A percentile compares a stretch with the other conserved stretches of the same genome.
Evolutionary conservation across 2,888 invertebrate genomes (phyloP).

Genomic region (Mythimna lalbum): DNA sequence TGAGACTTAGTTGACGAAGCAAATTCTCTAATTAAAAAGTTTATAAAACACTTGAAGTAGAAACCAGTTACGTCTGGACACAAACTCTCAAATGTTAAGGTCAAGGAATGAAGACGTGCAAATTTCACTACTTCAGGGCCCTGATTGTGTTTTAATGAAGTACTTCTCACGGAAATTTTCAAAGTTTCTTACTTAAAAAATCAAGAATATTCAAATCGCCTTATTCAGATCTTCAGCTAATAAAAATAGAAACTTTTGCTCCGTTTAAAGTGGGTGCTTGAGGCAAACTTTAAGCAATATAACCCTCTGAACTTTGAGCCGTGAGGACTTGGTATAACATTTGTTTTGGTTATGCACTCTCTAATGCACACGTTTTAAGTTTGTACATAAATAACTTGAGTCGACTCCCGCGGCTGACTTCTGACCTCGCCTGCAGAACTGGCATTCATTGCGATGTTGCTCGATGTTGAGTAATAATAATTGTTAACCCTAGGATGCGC

Average conservation of each 20-base stretch:
- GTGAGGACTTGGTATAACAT: constrained; percentile 59
- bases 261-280: constrained; percentile 42
- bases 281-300: constrained; percentile 62
- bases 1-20: background rate
- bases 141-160: constrained; percentile 17
- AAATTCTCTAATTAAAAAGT: constrained; percentile 12
- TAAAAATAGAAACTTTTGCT: constrained; percentile 54
- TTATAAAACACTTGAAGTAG: background rate
- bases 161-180: background rate
- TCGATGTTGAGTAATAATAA: constrained; percentile 51
- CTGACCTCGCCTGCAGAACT: constrained; percentile 67
- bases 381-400: constrained; percentile 65
- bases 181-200: constrained; percentile 23
- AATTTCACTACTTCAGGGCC: background rate
- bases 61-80: background rate
- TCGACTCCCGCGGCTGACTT: constrained; percentile 68
- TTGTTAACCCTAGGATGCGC: constrained; percentile 45
- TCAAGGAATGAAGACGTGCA: background rate
- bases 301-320: constrained; percentile 61
- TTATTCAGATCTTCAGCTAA: constrained; percentile 36
- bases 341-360: constrained; percentile 69
- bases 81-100: background rate
- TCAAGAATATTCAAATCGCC: constrained; percentile 40
- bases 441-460: constrained; percentile 50
- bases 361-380: constrained; percentile 65